These are phyloP conservation scores for Tupiocoris notatus DNA, from an alignment of 2,888 invertebrate genomes.

Conservation along the genomic window DNA sequence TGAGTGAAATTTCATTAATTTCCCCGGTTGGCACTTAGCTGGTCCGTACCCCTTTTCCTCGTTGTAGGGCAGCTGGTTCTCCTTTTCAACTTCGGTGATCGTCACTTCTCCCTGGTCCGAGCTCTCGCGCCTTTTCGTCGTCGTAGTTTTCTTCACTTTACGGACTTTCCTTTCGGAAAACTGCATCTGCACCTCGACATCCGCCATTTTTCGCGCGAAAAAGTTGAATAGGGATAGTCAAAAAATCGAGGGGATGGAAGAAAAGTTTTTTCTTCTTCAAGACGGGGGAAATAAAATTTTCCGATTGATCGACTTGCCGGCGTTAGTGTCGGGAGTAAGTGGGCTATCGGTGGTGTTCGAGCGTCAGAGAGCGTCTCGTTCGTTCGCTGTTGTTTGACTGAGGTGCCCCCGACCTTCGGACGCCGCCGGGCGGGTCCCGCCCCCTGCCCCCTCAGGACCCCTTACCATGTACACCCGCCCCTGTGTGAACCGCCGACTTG, in stretches of 20 bases:
- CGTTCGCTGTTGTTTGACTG: slow-evolving; percentile 43
- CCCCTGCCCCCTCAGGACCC: slow-evolving; percentile 47
- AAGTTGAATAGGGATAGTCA: neutral
- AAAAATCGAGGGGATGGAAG: neutral
- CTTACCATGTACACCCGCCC: slow-evolving; percentile 5
- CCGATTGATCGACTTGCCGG: neutral
- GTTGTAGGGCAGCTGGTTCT: slow-evolving; percentile 54
- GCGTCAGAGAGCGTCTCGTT: slow-evolving; percentile 38
- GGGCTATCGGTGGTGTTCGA: too few species aligned
- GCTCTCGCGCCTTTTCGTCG: slow-evolving; percentile 72
- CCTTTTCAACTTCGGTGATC: slow-evolving; percentile 71
- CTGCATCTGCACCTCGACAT: slow-evolving; percentile 85
- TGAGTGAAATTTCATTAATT: neutral
- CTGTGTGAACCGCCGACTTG: too few species aligned
- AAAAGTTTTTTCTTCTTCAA: neutral
- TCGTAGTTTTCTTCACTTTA: slow-evolving; percentile 86
- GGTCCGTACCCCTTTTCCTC: slow-evolving; percentile 77
- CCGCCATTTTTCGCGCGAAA: slow-evolving; percentile 66
- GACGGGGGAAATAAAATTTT: too few species aligned
- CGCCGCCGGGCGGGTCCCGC: slow-evolving; percentile 39
- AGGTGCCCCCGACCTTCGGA: slow-evolving; percentile 39
- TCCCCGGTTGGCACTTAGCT: neutral
- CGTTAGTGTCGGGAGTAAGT: neutral
- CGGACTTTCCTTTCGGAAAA: slow-evolving; percentile 81
- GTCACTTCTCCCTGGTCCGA: slow-evolving; percentile 64